Evolutionary conservation across 2,888 invertebrate genomes (phyloP), one percentile per base, ranked within the genome.

Genomic region (Meiosimyza platycephala): DNA sequence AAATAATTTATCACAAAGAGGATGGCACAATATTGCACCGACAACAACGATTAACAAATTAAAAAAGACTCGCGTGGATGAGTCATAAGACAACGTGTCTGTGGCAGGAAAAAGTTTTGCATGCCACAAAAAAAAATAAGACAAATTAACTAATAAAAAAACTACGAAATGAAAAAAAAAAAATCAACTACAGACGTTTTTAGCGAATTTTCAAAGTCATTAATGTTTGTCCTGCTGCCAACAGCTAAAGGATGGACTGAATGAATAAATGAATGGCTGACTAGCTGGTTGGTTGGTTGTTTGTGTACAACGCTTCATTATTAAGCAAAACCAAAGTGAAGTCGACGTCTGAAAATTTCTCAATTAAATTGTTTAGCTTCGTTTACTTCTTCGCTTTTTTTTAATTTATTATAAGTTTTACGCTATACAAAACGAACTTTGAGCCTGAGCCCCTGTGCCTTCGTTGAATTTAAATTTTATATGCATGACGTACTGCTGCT

Each of bases 21-120:
- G 47, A 62, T 57, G 57, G 55, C 47, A 67, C 67, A 67, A 67
- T 48, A 68, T 5, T 57, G 13, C 50, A 62, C 54, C 28, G 52
- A 62, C 71, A 33, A n/a, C 9, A 70, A 64, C 73, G 71, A 71
- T 75, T 73, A 73, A 68, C 73, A 55, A 75, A 75, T 75, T 75
- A 73, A 73, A 65, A 50, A 70, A 62, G 50, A 16, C 70, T 47
- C 47, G 62, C 40, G 67, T 33, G 54, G 22, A 63, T 70, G 70
- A 62, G n/a, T 69, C 68, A 69, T 59, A 28, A 48, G 22, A 60
- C 16, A 9, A 69, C 28, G 54, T 28, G 59, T 28, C 59, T 22
- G 59, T 28, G 64, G 6, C 18, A 64, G 48, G 50, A 48, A 59
- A 50, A 68, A 59, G 50, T 59, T 68, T 59, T 22, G 18, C 50